Base-by-base conservation (phyloP, 2,888 invertebrate genomes). In the Thymelicus sylvestris region DNA sequence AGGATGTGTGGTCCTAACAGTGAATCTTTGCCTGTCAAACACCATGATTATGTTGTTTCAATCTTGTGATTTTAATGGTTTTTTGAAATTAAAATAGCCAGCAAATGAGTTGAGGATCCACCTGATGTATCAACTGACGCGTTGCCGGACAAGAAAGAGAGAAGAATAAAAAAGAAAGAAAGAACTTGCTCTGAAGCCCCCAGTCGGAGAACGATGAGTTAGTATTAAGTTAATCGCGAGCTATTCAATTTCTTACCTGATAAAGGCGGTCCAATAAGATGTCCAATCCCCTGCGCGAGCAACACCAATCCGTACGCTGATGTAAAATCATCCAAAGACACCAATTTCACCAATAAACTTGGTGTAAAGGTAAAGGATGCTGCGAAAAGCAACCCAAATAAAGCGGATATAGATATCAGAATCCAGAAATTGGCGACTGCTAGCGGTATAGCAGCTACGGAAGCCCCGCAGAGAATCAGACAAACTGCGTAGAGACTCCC, bases 311-410 rank as follows among this genome's bases (percentile, higher is more conserved):
- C 99, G 87, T 98, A 99, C 13, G 98, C 98, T 75, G 97, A 96
- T 6, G 98, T 98, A 85, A 99, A 98, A 77, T 97, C 96, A 84
- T 98, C 98, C 83, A 99, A 90, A 6, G 98, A 97, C 48, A 98
- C 97, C 80, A 98, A 92, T 82, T 97, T 96, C 60, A 98, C 98
- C 76, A 98, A 91, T 79, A 99, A 96, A 80, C 98, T 97, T 0
- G 98, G 98, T 0, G 98, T 98, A 77, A 98, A 97, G 0, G 98
- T 97, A 87, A 98, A 98, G 73, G 97, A 98, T 77, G 98, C 98
- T 64, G 98, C 98, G 84, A 98, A 98, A 77, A 97, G 97, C 75
- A 98, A 94, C 12, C 99, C 99, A 89, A 98, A 99, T 0, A 96
- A 91, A 0, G 96, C 95, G 24, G 95, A 95, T 15, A 92, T 90